These are phyloP conservation scores for Lytechinus pictus DNA, from an alignment of 35 echinoderm and acorn worm genomes.

Conservation along the genomic window DNA sequence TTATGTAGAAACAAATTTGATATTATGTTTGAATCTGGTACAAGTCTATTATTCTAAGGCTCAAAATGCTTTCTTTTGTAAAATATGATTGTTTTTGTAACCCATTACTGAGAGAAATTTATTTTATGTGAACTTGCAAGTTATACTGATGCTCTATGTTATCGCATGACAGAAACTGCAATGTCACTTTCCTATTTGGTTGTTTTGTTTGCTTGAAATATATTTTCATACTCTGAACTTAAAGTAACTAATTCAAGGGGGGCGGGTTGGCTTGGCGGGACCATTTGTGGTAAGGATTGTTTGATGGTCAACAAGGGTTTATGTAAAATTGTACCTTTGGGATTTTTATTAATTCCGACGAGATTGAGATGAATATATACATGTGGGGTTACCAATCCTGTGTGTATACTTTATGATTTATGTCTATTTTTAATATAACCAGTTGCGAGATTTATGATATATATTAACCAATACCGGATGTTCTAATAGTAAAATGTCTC, in stretches of 20 bases:
- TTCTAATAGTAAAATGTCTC: background rate
- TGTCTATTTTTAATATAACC: slow-evolving; percentile 33
- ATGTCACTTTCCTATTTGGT: too few species aligned
- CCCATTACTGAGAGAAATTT: too few species aligned
- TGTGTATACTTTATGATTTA: slow-evolving; percentile 22
- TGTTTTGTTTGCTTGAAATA: background rate
- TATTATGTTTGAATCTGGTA: too few species aligned
- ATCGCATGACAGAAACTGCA: too few species aligned
- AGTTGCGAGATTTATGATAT: background rate
- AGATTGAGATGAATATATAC: background rate
- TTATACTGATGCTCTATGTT: too few species aligned
- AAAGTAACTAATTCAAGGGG: background rate
- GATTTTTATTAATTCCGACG: background rate
- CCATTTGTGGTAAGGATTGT: too few species aligned
- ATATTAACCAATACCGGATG: background rate
- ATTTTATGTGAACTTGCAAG: too few species aligned
- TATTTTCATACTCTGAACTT: background rate
- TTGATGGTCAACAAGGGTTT: background rate
- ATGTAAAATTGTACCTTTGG: background rate
- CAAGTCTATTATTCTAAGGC: too few species aligned
- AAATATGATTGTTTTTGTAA: too few species aligned
- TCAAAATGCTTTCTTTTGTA: too few species aligned
- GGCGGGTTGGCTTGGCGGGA: background rate
- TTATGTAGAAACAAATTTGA: too few species aligned
- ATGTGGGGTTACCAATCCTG: background rate